phyloP scores from a whole-genome alignment of 1,140 invertebrate genomes.

The Achatina immaculata region DNA sequence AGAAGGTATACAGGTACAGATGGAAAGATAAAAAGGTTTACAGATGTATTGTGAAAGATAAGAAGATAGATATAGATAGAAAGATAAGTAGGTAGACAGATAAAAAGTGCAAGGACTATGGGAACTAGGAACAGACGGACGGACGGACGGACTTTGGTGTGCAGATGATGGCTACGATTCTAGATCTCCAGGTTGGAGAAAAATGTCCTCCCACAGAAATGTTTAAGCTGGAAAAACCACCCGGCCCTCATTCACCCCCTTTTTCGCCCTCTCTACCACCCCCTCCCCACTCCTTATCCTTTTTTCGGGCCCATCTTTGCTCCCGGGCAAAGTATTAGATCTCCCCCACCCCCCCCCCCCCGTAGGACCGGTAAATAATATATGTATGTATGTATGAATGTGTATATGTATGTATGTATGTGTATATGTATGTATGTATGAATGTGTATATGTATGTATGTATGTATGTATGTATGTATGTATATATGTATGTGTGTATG shows the following conservation, averaged over 20 bases:
- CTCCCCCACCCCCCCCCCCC: not conserved
- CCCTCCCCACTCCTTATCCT: not conserved
- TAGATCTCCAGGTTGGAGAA: not conserved
- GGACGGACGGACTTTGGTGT: not conserved
- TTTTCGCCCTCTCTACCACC: not conserved
- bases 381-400: conserved; percentile 4
- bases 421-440: too few relatives aligned
- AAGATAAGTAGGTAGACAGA: not conserved
- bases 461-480: not conserved
- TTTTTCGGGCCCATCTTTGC: not conserved
- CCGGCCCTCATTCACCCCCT: not conserved
- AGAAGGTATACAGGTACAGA: too few relatives aligned
- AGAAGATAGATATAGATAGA: not conserved
- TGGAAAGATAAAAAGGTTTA: too few relatives aligned
- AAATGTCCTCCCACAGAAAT: not conserved
- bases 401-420: too few relatives aligned
- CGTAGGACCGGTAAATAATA: not conserved
- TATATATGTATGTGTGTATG: too few relatives aligned
- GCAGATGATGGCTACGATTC: not conserved
- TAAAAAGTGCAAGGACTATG: not conserved
- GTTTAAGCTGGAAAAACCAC: not conserved
- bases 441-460: conserved; percentile 1
- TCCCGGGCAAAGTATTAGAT: not conserved
- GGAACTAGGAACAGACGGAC: not conserved
- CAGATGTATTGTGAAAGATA: too few relatives aligned